Evolutionary conservation across 2,113 vertebrate genomes (phyloP).

Genomic region (Callaeas wilsoni): DNA sequence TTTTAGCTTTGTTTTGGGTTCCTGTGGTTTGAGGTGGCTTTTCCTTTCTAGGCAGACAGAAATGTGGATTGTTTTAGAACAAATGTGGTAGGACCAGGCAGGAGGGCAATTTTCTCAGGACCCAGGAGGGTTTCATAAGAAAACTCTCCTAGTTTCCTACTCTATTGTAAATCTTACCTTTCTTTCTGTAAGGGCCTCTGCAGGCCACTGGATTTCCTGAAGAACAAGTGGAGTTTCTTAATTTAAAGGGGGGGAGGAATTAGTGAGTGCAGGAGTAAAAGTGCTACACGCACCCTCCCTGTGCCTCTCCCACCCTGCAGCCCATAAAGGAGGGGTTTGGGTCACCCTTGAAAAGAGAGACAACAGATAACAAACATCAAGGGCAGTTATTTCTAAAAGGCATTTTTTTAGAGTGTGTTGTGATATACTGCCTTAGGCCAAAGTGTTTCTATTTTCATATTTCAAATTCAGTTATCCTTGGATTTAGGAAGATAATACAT

Average conservation of each 20-base stretch:
- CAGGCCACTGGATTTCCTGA: background rate
- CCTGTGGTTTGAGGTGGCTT: background rate
- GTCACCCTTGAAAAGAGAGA: background rate
- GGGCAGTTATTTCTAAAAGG: background rate
- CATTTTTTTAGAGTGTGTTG: background rate
- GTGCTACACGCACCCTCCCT: fast-evolving
- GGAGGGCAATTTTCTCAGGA: background rate
- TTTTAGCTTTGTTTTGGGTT: background rate
- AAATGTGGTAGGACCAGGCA: background rate
- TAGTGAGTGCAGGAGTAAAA: background rate
- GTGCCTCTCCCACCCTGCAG: background rate
- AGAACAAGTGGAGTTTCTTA: background rate
- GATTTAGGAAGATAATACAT: background rate
- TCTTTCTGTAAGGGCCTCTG: background rate
- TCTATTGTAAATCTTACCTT: background rate
- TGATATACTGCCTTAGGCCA: background rate
- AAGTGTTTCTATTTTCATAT: background rate
- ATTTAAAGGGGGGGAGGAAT: background rate
- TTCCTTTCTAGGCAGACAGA: background rate
- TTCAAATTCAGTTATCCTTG: background rate
- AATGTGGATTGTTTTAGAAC: background rate
- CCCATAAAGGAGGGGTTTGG: background rate
- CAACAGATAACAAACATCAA: background rate
- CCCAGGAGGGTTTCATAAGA: background rate
- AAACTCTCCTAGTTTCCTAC: background rate